Percentiles rank a stretch among this genome's conserved stretches.
These are phyloP conservation scores for Vicugna pacos DNA, from an alignment of 2,113 vertebrate species.

Conservation along the genomic window DNA sequence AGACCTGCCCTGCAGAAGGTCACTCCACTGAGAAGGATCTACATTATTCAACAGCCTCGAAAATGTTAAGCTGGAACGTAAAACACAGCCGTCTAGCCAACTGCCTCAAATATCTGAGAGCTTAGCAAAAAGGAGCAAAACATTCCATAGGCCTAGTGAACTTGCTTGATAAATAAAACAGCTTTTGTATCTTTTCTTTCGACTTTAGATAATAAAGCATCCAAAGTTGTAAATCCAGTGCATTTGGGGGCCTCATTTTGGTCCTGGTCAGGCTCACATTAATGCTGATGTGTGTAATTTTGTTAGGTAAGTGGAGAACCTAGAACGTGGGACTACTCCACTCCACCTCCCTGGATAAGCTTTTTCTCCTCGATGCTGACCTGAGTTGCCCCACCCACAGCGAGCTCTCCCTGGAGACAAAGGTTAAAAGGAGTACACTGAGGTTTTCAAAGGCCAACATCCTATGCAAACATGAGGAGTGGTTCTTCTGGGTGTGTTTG, in stretches of 20 bases:
- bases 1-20: slow-evolving; percentile 92
- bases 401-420: not conserved
- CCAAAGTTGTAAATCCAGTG: slow-evolving; percentile 25
- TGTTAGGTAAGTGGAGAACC: not conserved
- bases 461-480: not conserved
- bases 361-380: not conserved
- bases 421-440: not conserved
- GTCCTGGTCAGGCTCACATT: not conserved
- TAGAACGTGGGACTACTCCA: not conserved
- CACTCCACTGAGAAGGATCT: slow-evolving; percentile 86
- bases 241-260: slow-evolving; percentile 44
- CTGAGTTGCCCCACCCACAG: not conserved
- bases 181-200: slow-evolving; percentile 75
- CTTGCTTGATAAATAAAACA: slow-evolving; percentile 74
- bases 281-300: not conserved
- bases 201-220: slow-evolving; percentile 84
- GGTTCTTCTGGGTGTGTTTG: not conserved
- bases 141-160: not conserved
- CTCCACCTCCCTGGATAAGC: not conserved
- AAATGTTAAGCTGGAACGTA: slow-evolving; percentile 89
- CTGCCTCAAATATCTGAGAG: slow-evolving; percentile 35
- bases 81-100: slow-evolving; percentile 67
- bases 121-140: slow-evolving; percentile 63
- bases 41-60: slow-evolving; percentile 95
- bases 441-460: not conserved